Base-by-base conservation (phyloP, 2,888 invertebrate genomes). In the Orthonychiurus folsomi region DNA sequence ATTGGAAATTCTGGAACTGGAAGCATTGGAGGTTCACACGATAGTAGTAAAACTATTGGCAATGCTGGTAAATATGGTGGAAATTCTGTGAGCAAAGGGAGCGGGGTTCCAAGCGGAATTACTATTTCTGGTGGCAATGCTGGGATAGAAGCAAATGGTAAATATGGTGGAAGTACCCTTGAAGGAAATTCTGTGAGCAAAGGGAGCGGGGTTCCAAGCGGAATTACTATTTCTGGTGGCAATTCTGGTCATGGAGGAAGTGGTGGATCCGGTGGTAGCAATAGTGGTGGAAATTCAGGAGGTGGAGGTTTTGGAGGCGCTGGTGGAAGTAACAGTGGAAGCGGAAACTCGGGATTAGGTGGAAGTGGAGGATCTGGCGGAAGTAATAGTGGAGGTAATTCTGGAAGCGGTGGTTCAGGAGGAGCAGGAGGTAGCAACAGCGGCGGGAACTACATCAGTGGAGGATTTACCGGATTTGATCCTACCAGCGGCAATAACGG, bases 51-150 rank as follows among this genome's bases (percentile, higher is more conserved):
- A n/a, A n/a, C n/a, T n/a, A n/a, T n/a, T n/a, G n/a, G n/a, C n/a
- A n/a, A n/a, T n/a, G n/a, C n/a, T n/a, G n/a, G n/a, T n/a, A n/a
- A n/a, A n/a, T n/a, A n/a, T n/a, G n/a, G n/a, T n/a, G n/a, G n/a
- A n/a, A n/a, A n/a, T n/a, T n/a, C n/a, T n/a, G n/a, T n/a, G n/a
- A n/a, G n/a, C n/a, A 12, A 12, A 21, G 59, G 59, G 5, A 26
- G 26, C 15, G 52, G 55, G n/a, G 60, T 54, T 24, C 28, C 54
- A 27, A n/a, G 48, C 50, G 61, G 61, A 18, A n/a, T n/a, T n/a
- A n/a, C n/a, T n/a, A n/a, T n/a, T n/a, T n/a, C n/a, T n/a, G n/a
- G n/a, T n/a, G n/a, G n/a, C n/a, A n/a, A n/a, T n/a, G n/a, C n/a
- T n/a, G n/a, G n/a, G n/a, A n/a, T n/a, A n/a, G n/a, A n/a, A 2